phyloP scores from a whole-genome alignment of 2,888 invertebrate genomes.

The Amiota mariae region DNA sequence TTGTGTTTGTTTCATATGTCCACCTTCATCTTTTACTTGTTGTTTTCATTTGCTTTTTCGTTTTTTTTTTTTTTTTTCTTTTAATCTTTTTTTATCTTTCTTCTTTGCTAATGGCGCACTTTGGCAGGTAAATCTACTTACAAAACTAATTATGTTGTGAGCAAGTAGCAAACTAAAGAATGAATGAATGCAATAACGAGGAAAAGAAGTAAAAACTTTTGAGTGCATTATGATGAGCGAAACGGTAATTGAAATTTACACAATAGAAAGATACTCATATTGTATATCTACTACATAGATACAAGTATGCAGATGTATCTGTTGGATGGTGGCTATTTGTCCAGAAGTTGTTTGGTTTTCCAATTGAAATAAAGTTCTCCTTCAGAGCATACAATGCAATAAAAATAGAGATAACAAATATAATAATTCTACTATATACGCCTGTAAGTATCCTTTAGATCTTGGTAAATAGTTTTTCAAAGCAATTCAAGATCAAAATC shows the following conservation, averaged over 20 bases:
- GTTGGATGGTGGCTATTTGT: no score
- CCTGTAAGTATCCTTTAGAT: no score
- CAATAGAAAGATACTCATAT: constrained; percentile 1
- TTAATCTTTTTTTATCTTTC: constrained; percentile 8
- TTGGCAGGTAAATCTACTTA: constrained; percentile 44
- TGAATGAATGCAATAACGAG: constrained; percentile 10
- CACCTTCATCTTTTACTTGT: constrained; percentile 1
- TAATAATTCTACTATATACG: no score
- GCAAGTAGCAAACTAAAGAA: neutral
- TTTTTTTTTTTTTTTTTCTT: neutral
- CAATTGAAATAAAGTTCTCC: no score
- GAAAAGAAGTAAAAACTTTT: constrained; percentile 1
- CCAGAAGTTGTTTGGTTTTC: no score
- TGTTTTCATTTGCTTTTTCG: no score
- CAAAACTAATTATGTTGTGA: constrained; percentile 45
- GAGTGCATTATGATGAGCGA: constrained; percentile 17
- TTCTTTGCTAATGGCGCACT: constrained; percentile 37
- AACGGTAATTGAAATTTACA: constrained; percentile 32
- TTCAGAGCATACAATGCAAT: no score
- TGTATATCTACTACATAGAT: no score
- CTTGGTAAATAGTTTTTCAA: no score
- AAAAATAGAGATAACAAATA: no score
- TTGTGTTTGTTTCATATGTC: neutral
- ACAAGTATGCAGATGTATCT: no score
- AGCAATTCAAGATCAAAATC: neutral